Base-by-base conservation (phyloP, 2,113 vertebrate genomes). In the Sardina pilchardus region DNA sequence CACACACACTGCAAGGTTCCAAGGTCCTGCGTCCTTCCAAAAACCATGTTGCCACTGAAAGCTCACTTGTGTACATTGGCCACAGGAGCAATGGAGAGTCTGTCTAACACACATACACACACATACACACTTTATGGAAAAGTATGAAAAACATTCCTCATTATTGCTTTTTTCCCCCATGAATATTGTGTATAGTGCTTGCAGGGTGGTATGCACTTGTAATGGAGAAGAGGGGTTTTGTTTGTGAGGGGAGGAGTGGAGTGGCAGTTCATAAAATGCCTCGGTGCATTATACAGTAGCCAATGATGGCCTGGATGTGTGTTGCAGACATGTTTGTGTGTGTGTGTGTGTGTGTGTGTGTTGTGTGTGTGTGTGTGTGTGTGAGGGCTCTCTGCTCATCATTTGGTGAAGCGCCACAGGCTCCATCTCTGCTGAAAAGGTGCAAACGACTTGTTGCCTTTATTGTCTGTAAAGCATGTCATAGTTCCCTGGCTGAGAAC, bases 361-460 rank as follows among this genome's bases (percentile, higher is more conserved):
- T n/a, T n/a, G n/a, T n/a, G n/a, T n/a, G n/a, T n/a, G n/a, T n/a
- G n/a, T n/a, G n/a, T n/a, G n/a, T n/a, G n/a, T n/a, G n/a, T n/a
- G n/a, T 14, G 9, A 0, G 30, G 26, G 39, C 39, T 34, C 12
- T 78, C 12, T 6, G 30, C 71, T 78, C 34, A 34, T 78, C 71
- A 5, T 78, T 34, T 78, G 30, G 30, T 34, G 36, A 34, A 34
- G 34, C 71, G 2, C 36, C 71, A 36, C 34, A 34, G 71, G 26
- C 0, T 36, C 71, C 30, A 12, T 36, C 71, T 34, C 30, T 36
- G 71, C 71, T 78, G 71, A 34, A 36, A 34, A 78, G 71, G 71
- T 78, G 71, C 16, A 36, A 78, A 78, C 34, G 71, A 78, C 30
- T 17, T 78, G 71, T 78, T 78, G 71, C 71, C 71, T 78, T 78